Evolutionary conservation across 2,113 vertebrate genomes (phyloP), one percentile per base, ranked within the genome.

Genomic region (Cichladusa arquata): DNA sequence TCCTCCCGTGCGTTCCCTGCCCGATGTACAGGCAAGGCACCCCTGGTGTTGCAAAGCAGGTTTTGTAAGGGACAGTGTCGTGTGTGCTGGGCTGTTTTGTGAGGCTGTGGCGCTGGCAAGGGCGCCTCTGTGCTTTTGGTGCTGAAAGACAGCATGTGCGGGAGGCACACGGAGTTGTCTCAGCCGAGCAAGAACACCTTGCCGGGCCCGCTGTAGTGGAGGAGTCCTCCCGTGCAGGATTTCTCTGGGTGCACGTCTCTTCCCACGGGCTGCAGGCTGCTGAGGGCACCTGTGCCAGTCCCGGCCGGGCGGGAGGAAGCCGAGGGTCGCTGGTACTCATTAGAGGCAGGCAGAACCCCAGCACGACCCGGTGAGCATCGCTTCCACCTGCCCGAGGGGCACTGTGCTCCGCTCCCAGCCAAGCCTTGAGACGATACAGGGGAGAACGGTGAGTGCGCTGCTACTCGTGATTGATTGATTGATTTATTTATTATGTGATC

Each of bases 61-160:
- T 62, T 58, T 34, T 11, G 12, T 53, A 42, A 74, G 71, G 69
- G 42, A 22, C 12, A 1, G 4, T 1, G 14, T 29, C 2, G 0
- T 20, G 1, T 5, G 1, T 3, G 1, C 10, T 16, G 31, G 18
- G 57, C 29, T 8, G 12, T 4, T 26, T 26, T 20, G 62, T 14
- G 47, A 23, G n/a, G 64, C 31, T 11, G 50, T 14, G n/a, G 19
- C 19, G 1, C 18, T 17, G 31, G 19, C 8, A 2, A 6, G 26
- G 19, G 4, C 4, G 0, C 93, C 96, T 82, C 95, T 96, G 97
- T 95, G 86, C 94, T 98, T 96, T 58, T 22, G 84, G 86, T 45
- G 94, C 95, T 92, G 96, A 96, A 97, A 97, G 87, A 95, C 74
- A 86, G 76, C 67, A 66, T 61, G 88, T 86, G 92, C 81, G 25